A percentile compares a stretch with the other conserved stretches of the same genome.
phyloP scores from a whole-genome alignment of 2,888 invertebrate species.

The Rhodophaea formosa region DNA sequence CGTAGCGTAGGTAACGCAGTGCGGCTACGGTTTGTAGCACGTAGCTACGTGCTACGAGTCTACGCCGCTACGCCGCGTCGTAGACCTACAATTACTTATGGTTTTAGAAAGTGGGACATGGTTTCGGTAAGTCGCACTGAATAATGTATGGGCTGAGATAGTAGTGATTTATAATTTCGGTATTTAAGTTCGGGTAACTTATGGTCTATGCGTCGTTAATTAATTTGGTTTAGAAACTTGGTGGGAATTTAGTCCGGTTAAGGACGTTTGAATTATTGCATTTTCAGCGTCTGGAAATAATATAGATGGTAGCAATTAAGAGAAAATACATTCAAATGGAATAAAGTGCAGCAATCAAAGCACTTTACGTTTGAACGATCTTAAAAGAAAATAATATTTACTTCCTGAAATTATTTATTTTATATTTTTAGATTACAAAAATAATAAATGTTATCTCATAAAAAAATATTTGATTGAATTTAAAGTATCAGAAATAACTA shows the following conservation, averaged over 20 bases:
- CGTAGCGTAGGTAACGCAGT: slow-evolving; percentile 64
- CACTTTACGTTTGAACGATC: not conserved
- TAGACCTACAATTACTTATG: slow-evolving; percentile 43
- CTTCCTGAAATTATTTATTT: too few relatives aligned
- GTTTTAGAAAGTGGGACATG: slow-evolving; percentile 22
- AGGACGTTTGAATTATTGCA: slow-evolving; percentile 10
- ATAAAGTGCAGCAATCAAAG: not conserved
- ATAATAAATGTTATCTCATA: too few relatives aligned
- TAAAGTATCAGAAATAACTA: too few relatives aligned
- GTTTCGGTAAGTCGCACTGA: slow-evolving; percentile 17
- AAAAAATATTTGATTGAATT: too few relatives aligned
- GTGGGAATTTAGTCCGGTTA: slow-evolving; percentile 8
- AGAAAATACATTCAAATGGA: slow-evolving; percentile 40
- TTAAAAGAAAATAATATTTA: too few relatives aligned
- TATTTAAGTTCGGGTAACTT: slow-evolving; percentile 16
- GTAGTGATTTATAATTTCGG: slow-evolving; percentile 17
- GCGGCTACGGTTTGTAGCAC: slow-evolving; percentile 50
- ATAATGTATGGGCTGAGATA: slow-evolving; percentile 16
- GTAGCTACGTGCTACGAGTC: slow-evolving; percentile 35
- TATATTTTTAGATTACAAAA: too few relatives aligned
- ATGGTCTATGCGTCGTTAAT: slow-evolving; percentile 16
- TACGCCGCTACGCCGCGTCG: slow-evolving; percentile 35
- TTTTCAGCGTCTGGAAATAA: slow-evolving; percentile 20
- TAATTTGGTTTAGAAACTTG: slow-evolving; percentile 15
- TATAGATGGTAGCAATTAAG: slow-evolving; percentile 44